Percentiles rank a stretch among this genome's conserved stretches.
Evolutionary conservation across 2,888 invertebrate species (phyloP).

Genomic region (Endotricha flammealis): DNA sequence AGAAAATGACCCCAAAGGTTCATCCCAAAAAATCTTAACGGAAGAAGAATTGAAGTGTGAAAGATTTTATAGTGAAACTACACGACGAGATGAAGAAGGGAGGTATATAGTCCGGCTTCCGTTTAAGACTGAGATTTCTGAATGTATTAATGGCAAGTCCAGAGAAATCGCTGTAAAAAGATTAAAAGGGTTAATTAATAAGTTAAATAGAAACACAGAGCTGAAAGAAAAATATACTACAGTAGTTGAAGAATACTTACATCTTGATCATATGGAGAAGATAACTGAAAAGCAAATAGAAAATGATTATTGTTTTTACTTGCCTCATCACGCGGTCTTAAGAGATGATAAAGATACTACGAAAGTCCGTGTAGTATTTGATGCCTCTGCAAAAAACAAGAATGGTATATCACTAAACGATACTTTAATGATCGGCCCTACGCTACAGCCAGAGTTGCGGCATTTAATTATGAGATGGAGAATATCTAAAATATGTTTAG

Average conservation of each 20-base stretch:
- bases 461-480: constrained; percentile 28
- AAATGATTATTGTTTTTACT: constrained; percentile 15
- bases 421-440: constrained; percentile 23
- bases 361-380: constrained; percentile 27
- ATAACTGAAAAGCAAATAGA: constrained; percentile 11
- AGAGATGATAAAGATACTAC: constrained; percentile 24
- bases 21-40: constrained; percentile 1
- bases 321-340: constrained; percentile 31
- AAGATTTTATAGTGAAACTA: neutral
- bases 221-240: constrained; percentile 17
- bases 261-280: constrained; percentile 18
- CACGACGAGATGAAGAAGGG: constrained; percentile 1
- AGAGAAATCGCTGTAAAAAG: constrained; percentile 2
- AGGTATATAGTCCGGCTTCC: constrained; percentile 4
- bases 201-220: constrained; percentile 2
- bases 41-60: constrained; percentile 5
- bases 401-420: constrained; percentile 27
- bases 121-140: neutral
- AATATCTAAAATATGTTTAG: constrained; percentile 19
- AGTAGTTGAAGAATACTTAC: constrained; percentile 21
- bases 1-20: neutral
- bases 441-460: constrained; percentile 26
- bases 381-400: constrained; percentile 21
- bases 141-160: constrained; percentile 2
- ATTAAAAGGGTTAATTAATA: constrained; percentile 1